phyloP scores from a whole-genome alignment of 2,113 vertebrate genomes.

The Cathartes aura region DNA sequence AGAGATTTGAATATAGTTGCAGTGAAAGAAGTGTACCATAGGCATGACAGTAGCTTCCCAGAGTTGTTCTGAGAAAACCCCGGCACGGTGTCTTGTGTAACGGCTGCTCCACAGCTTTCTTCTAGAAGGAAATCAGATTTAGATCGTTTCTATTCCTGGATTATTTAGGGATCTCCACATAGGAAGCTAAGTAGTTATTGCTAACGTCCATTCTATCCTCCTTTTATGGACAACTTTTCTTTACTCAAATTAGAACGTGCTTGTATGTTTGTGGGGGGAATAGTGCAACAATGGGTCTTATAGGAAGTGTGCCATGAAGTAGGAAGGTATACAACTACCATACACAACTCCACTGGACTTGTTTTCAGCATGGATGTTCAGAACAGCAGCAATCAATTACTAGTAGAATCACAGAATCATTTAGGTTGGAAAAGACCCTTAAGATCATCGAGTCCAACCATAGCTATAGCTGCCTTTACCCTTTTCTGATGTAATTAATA shows the following conservation, averaged over 20 bases:
- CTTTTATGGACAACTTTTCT: neutral
- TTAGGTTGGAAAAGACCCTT: neutral
- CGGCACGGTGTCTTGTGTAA: neutral
- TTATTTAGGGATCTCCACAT: neutral
- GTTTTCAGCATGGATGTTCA: neutral
- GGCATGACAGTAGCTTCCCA: neutral
- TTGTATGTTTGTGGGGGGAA: neutral
- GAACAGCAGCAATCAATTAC: neutral
- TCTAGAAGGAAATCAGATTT: neutral
- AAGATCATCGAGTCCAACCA: fast-evolving
- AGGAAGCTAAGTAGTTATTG: neutral
- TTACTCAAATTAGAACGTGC: neutral
- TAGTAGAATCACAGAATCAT: neutral
- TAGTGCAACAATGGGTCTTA: neutral
- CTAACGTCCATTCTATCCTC: neutral
- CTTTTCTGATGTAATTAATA: neutral
- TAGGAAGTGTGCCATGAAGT: neutral
- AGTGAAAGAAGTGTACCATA: neutral
- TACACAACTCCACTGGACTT: neutral
- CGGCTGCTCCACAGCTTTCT: neutral
- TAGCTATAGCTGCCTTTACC: neutral
- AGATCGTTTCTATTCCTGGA: neutral
- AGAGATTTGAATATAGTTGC: neutral
- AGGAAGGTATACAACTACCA: neutral
- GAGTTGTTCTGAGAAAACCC: neutral